Conservation (phyloP, 2,888 invertebrate species). For the Cataglyphis altisquamis region DNA sequence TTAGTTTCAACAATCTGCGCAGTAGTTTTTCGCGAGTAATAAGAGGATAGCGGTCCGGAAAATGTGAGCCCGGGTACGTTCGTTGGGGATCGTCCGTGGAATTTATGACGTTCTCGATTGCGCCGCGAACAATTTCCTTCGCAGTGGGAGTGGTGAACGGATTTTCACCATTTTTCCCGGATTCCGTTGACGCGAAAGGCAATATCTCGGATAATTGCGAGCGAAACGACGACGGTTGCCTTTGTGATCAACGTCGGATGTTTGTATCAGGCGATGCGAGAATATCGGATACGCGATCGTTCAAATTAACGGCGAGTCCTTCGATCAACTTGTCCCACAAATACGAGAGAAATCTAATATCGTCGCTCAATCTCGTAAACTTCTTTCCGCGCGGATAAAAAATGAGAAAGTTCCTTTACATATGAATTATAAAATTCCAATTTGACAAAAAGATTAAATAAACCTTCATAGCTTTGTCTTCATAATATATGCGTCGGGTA, state of each 20-base stretch:
- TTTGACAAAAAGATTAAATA: not conserved
- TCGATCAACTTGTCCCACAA: slow-evolving; percentile 27
- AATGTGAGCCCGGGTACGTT: slow-evolving; percentile 9
- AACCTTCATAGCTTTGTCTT: not conserved
- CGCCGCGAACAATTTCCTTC: slow-evolving; percentile 8
- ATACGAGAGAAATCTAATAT: slow-evolving; percentile 31
- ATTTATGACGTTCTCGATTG: slow-evolving; percentile 36
- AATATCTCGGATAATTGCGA: slow-evolving; percentile 41
- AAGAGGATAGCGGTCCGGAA: slow-evolving; percentile 27
- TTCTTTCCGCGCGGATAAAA: not conserved
- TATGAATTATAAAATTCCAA: not conserved
- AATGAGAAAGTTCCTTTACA: slow-evolving; percentile 7
- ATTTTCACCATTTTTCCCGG: slow-evolving; percentile 37
- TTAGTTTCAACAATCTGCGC: not conserved
- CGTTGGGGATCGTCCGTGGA: not conserved
- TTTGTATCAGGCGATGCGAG: slow-evolving; percentile 22
- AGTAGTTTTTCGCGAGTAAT: slow-evolving; percentile 39
- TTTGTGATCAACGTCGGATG: slow-evolving; percentile 30
- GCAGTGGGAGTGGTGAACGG: not conserved
- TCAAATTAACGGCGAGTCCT: slow-evolving; percentile 32
- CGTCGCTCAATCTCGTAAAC: slow-evolving; percentile 10
- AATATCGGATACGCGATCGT: slow-evolving; percentile 28
- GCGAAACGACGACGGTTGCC: not conserved
- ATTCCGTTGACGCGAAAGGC: slow-evolving; percentile 20
- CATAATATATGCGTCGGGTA: not conserved